Percentiles rank a stretch among this genome's conserved stretches.
phyloP scores from a whole-genome alignment of 2,113 vertebrate genomes.

The Orcinus orca region DNA sequence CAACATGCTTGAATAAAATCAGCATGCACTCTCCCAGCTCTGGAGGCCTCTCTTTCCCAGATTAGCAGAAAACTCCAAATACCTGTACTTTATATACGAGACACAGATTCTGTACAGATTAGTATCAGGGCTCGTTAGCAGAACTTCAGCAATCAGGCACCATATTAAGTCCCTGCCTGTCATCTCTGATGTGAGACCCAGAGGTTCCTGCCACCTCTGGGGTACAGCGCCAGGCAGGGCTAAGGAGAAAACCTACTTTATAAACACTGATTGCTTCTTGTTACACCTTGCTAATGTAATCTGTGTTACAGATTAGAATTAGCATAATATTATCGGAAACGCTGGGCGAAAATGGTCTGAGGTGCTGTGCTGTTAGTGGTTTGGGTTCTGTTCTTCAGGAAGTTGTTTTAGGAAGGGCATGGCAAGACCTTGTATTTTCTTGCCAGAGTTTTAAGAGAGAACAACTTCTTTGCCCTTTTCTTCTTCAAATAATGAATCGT shows the following conservation, averaged over 20 bases:
- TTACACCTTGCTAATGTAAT: slow-evolving; percentile 56
- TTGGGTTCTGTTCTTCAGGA: slow-evolving; percentile 17
- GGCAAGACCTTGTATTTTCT: slow-evolving; percentile 15
- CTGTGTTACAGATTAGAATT: slow-evolving; percentile 65
- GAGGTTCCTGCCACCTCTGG: not conserved
- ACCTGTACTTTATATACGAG: not conserved
- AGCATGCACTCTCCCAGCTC: not conserved
- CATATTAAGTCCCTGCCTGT: not conserved
- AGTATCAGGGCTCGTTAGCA: not conserved
- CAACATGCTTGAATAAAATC: not conserved
- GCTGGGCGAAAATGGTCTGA: not conserved
- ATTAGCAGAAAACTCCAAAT: slow-evolving; percentile 19
- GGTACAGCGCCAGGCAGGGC: slow-evolving; percentile 19
- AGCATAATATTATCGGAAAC: slow-evolving; percentile 46
- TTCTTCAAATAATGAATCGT: slow-evolving; percentile 36
- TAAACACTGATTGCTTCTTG: slow-evolving; percentile 58
- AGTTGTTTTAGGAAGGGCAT: slow-evolving; percentile 7
- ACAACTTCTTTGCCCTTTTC: slow-evolving; percentile 4
- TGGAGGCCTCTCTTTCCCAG: not conserved
- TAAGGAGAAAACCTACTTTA: slow-evolving; percentile 43
- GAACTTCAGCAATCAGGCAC: not conserved
- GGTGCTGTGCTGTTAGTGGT: not conserved
- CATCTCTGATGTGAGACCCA: not conserved
- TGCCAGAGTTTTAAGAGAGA: not conserved
- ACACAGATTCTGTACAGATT: not conserved